Evolutionary conservation across 1,140 invertebrate genomes (phyloP).

Genomic region (Zaprionus inermis): DNA sequence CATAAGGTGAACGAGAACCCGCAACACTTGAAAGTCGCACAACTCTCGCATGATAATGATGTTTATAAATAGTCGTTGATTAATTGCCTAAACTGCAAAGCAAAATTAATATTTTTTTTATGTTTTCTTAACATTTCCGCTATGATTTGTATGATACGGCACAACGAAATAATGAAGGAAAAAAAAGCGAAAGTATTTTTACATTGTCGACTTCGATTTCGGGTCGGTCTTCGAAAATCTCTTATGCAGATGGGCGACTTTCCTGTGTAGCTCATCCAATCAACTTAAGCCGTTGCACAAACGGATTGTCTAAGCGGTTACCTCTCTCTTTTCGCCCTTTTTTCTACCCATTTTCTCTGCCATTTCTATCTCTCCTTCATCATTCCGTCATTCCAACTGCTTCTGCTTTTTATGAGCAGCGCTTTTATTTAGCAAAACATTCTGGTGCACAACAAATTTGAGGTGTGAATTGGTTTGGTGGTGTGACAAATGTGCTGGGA

Average conservation of each 20-base stretch:
- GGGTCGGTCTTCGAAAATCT: conserved; percentile 5
- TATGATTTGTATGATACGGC: background rate
- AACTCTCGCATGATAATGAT: conserved; percentile 5
- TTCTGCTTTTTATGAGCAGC: conserved; percentile 21
- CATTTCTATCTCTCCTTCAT: background rate
- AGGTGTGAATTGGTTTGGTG: conserved; percentile 43
- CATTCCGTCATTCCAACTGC: conserved; percentile 4
- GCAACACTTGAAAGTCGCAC: conserved; percentile 20
- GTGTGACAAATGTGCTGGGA: conserved; percentile 39
- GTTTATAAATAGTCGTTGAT: conserved; percentile 25
- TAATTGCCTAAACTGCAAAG: conserved; percentile 17
- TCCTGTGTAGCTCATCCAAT: conserved; percentile 24
- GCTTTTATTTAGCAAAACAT: conserved; percentile 23
- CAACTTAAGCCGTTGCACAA: conserved; percentile 1
- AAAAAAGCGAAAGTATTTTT: conserved; percentile 36
- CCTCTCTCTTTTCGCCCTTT: background rate
- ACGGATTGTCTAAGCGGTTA: background rate
- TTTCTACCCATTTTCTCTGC: background rate
- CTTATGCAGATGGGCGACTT: conserved; percentile 31
- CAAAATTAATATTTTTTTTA: conserved; percentile 19
- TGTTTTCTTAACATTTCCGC: conserved; percentile 3
- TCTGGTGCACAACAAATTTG: conserved; percentile 25
- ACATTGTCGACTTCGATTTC: background rate
- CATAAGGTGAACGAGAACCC: conserved; percentile 66
- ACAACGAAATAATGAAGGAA: no score